These are phyloP conservation scores for Drosophila infuscata DNA, from an alignment of 2,888 invertebrate genomes.

Conservation along the genomic window DNA sequence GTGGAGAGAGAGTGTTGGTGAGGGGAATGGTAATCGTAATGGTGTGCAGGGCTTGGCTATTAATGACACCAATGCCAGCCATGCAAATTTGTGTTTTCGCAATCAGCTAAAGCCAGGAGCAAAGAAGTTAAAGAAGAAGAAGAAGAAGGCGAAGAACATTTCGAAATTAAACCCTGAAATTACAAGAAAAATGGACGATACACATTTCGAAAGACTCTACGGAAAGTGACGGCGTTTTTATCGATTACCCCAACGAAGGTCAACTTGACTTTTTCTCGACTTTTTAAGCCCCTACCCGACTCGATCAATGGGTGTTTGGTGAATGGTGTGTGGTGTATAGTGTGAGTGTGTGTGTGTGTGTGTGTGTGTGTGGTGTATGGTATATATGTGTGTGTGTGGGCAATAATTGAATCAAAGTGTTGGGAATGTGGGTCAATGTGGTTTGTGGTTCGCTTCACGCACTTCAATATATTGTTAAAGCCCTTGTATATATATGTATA, in stretches of 20 bases:
- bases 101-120: conserved; percentile 32
- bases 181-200: conserved; percentile 34
- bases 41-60: conserved; percentile 61
- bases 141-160: conserved; percentile 14
- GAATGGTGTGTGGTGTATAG: neutral
- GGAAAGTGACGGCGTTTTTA: conserved; percentile 11
- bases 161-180: conserved; percentile 63
- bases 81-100: conserved; percentile 55
- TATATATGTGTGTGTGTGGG: neutral
- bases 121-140: conserved; percentile 9
- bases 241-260: conserved; percentile 51
- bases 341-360: too few relatives aligned
- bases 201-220: conserved; percentile 17
- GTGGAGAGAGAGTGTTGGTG: too few relatives aligned
- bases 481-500: neutral
- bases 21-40: neutral
- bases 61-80: conserved; percentile 57
- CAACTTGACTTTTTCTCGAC: conserved; percentile 19
- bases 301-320: neutral
- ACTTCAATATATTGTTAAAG: conserved; percentile 15
- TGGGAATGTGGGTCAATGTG: conserved; percentile 51
- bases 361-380: neutral
- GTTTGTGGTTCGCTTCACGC: conserved; percentile 30
- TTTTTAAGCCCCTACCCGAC: neutral
- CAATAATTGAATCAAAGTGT: conserved; percentile 50